Evolutionary conservation across 2,797 vertebrate species (phyloP).

Genomic region (Crenuchus spilurus): DNA sequence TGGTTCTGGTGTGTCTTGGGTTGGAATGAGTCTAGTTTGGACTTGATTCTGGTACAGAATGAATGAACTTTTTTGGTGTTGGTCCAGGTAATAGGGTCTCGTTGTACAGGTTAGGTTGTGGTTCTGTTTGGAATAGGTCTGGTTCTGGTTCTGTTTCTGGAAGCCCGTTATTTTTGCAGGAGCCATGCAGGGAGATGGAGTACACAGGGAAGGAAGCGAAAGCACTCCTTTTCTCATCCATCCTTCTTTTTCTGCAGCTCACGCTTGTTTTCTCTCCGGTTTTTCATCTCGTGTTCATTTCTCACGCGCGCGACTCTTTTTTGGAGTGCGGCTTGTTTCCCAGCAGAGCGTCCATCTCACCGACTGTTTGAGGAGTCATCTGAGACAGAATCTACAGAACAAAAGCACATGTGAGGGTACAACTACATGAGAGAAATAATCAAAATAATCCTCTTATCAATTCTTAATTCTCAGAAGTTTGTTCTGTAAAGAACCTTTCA

Average conservation of each 20-base stretch:
- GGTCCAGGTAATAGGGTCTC: background rate
- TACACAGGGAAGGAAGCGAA: slow-evolving; percentile 75
- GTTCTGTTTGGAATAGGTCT: slow-evolving; percentile 61
- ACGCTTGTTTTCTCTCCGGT: background rate
- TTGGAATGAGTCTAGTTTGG: background rate
- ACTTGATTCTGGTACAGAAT: background rate
- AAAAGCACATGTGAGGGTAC: too few species aligned
- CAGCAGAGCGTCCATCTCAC: slow-evolving; percentile 81
- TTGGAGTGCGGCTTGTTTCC: slow-evolving; percentile 84
- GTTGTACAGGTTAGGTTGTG: slow-evolving; percentile 43
- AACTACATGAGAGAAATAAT: too few species aligned
- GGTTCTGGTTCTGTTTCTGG: slow-evolving; percentile 59
- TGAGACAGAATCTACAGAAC: slow-evolving; percentile 76
- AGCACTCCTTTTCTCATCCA: slow-evolving; percentile 54
- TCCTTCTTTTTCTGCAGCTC: slow-evolving; percentile 12
- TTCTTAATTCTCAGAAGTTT: too few species aligned
- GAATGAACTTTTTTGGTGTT: background rate
- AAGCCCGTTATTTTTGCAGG: slow-evolving; percentile 79
- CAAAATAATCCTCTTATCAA: too few species aligned
- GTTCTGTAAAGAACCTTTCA: too few species aligned
- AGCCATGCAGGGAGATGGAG: slow-evolving; percentile 80
- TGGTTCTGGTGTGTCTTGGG: background rate
- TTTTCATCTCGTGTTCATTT: background rate
- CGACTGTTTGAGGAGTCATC: slow-evolving; percentile 79
- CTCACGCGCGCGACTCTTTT: slow-evolving; percentile 80